Evolutionary conservation across 37 sponge, comb jelly and placozoan genomes (phyloP), one percentile per base, ranked within the genome.

Genomic region (Cliona cf. orientalis): DNA sequence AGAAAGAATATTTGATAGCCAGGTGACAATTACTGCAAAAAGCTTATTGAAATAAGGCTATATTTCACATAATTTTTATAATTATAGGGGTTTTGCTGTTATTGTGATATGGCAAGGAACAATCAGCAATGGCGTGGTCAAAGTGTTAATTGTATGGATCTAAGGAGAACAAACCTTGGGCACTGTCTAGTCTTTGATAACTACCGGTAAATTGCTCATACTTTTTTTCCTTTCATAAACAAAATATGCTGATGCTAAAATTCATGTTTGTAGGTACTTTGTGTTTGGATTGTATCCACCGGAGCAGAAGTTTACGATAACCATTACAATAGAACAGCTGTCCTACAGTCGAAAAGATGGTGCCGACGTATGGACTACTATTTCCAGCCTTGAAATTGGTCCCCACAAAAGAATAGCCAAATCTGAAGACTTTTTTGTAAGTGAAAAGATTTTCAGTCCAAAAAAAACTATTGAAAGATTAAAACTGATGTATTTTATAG

Each of bases 1-100:
- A 39, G 41, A 79, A 33, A 88, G 45, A 68, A 84, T 94, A 63
- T 94, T 90, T 84, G 95, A 87, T 57, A 94, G 95, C 35, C 95
- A 94, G 74, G 95, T 91, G 34, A 42, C 59, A 25, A n/a, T 29
- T 9, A 63, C 22, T 23, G 25, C 9, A 14, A n/a, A 46, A 28
- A 11, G 42, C 42, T 35, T 17, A 49, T 17, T 49, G 17, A 49
- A 19, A 17, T 19, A 49, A 49, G n/a, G n/a, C n/a, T n/a, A 49
- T 49, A 49, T 49, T 49, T 49, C 11, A 49, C 55, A 49, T 49
- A 19, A 49, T 49, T n/a, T 1, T 22, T 73, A 38, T 42, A 36
- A 31, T 32, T 56, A 1, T 40, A 92, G 94, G 91, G 94, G 3
- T 79, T 82, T 32, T 94, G 94, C 46, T 94, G 94, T 61, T 0